Percentiles rank a stretch among this genome's conserved stretches.
Conservation (phyloP, 2,797 vertebrate genomes). For the Tangara arthus region DNA sequence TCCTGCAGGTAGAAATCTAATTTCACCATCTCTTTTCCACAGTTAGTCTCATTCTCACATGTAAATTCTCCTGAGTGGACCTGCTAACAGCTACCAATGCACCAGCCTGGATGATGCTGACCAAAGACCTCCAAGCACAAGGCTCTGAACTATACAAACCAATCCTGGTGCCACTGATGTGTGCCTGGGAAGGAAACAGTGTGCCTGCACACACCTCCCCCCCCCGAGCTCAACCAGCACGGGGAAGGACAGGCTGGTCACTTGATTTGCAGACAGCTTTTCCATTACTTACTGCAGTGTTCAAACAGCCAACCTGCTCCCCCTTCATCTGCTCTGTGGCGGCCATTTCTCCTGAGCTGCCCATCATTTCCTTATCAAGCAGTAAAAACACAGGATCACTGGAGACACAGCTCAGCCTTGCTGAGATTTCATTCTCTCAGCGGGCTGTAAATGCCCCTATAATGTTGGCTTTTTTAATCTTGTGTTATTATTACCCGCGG, state of each 20-base stretch:
- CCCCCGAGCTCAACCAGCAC: not conserved
- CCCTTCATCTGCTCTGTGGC: constrained; percentile 32
- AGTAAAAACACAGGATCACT: constrained; percentile 44
- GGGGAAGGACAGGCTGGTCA: not conserved
- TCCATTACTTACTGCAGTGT: not conserved
- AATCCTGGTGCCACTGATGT: not conserved
- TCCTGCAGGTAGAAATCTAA: not conserved
- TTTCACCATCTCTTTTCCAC: not conserved
- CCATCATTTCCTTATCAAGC: constrained; percentile 64
- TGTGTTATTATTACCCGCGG: constrained; percentile 69
- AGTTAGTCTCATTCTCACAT: not conserved
- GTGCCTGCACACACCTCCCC: not conserved
- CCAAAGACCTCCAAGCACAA: not conserved
- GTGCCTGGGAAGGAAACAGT: not conserved
- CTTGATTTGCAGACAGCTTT: not conserved
- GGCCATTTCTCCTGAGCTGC: constrained; percentile 53
- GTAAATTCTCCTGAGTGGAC: not conserved
- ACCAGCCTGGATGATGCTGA: not conserved
- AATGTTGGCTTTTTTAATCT: constrained; percentile 72
- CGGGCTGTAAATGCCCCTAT: constrained; percentile 69
- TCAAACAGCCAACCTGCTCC: not conserved
- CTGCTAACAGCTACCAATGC: not conserved
- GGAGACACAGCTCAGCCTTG: constrained; percentile 47
- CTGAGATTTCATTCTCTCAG: constrained; percentile 65
- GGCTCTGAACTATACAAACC: not conserved